phyloP scores from a whole-genome alignment of 2,888 invertebrate genomes.

The Tromatobia lineatoria region DNA sequence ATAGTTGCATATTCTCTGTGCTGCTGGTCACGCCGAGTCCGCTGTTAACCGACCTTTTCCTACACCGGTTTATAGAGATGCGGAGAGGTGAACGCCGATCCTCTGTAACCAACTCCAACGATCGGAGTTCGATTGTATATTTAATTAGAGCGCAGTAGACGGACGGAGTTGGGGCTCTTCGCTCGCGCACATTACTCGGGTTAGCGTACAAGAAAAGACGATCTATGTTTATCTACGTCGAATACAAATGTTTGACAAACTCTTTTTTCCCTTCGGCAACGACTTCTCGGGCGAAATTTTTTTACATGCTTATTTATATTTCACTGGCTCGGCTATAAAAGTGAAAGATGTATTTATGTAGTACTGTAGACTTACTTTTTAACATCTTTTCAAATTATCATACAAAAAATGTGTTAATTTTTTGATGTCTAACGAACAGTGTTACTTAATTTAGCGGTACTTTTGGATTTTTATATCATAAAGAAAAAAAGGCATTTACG shows the following conservation, averaged over 20 bases:
- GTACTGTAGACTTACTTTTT: too few relatives aligned
- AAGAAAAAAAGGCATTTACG: too few relatives aligned
- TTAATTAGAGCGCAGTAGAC: conserved; percentile 41
- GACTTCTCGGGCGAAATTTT: not conserved
- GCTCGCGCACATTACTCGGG: not conserved
- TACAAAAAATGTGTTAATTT: too few relatives aligned
- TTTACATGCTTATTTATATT: not conserved
- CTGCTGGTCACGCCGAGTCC: conserved; percentile 4
- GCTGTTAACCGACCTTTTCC: conserved; percentile 32
- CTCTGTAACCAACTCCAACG: conserved; percentile 27
- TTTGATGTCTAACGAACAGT: too few relatives aligned
- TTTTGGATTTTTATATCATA: too few relatives aligned
- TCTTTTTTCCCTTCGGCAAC: conserved; percentile 9
- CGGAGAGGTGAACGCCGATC: not conserved
- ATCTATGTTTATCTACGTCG: conserved; percentile 4
- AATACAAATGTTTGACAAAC: conserved; percentile 28
- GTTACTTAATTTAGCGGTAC: too few relatives aligned
- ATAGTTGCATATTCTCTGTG: conserved; percentile 17
- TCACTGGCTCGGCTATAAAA: too few relatives aligned
- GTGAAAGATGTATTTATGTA: too few relatives aligned
- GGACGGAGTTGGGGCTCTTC: not conserved
- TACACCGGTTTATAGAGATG: conserved; percentile 6
- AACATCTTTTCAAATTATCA: too few relatives aligned
- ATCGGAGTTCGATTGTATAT: conserved; percentile 61
- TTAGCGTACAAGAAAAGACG: not conserved